Evolutionary conservation across 2,888 invertebrate genomes (phyloP).

Genomic region (Ypsolopha scabrella): DNA sequence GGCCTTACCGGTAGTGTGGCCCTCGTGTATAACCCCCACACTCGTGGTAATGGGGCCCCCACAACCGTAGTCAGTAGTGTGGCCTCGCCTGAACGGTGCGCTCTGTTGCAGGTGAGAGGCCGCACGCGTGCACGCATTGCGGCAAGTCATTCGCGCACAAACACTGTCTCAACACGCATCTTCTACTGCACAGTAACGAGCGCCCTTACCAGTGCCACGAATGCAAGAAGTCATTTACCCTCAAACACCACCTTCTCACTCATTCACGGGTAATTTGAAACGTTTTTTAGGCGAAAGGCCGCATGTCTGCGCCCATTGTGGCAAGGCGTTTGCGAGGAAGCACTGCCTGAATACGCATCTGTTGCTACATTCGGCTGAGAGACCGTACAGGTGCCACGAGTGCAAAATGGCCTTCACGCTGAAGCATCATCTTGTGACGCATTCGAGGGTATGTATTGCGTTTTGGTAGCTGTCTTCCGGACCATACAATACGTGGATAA

Average conservation of each 20-base stretch:
- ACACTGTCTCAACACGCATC: conserved; percentile 79
- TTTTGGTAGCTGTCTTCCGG: too few species aligned
- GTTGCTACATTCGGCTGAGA: conserved; percentile 82
- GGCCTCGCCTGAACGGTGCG: background rate
- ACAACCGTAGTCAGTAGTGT: background rate
- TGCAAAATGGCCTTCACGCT: conserved; percentile 89
- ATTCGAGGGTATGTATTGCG: conserved; percentile 72
- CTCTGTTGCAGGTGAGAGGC: conserved; percentile 63
- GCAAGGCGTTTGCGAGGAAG: conserved; percentile 85
- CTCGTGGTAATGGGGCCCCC: background rate
- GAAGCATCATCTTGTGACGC: conserved; percentile 86
- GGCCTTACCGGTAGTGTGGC: too few species aligned
- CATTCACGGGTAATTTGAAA: conserved; percentile 65
- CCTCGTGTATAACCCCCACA: too few species aligned
- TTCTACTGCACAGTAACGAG: conserved; percentile 76
- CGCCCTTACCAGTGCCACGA: conserved; percentile 79
- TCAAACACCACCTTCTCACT: conserved; percentile 78
- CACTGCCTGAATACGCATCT: conserved; percentile 87
- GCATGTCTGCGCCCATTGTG: conserved; percentile 83
- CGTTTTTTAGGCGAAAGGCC: conserved; percentile 74
- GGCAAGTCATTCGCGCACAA: conserved; percentile 79
- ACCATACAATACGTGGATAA: too few species aligned
- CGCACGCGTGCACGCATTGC: conserved; percentile 75
- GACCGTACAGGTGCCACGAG: conserved; percentile 86
- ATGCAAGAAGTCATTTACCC: conserved; percentile 80